Evolutionary conservation across 2,113 vertebrate genomes (phyloP).

Genomic region (Spheniscus mendiculus): DNA sequence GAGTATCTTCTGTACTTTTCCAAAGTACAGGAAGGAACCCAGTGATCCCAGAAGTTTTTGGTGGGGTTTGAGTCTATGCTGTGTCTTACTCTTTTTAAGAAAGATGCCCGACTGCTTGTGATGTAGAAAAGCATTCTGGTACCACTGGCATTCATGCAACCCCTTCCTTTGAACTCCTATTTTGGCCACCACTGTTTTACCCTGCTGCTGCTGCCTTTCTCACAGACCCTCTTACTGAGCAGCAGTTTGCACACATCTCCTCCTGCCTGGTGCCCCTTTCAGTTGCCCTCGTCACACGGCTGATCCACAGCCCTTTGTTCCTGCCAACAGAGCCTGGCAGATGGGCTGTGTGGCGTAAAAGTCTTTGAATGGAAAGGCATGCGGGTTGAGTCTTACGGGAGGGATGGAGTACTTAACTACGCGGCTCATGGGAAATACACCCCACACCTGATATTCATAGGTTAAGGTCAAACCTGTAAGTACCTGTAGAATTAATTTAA

Average conservation of each 20-base stretch:
- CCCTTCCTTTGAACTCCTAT: background rate
- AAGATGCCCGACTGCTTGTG: background rate
- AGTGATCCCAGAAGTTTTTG: background rate
- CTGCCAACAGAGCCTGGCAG: background rate
- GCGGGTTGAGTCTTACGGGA: background rate
- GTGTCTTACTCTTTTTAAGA: background rate
- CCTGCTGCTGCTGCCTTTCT: background rate
- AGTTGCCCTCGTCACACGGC: accelerated
- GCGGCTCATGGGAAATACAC: background rate
- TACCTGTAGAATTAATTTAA: background rate
- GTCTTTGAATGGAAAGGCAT: background rate
- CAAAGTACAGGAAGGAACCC: background rate
- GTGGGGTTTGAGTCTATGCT: background rate
- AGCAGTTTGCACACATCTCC: background rate
- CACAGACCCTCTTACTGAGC: background rate
- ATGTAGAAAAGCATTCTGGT: background rate
- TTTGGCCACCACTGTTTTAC: background rate
- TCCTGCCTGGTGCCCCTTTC: background rate
- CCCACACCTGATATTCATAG: background rate
- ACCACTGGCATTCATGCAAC: background rate
- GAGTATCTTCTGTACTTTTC: background rate
- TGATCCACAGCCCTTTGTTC: background rate
- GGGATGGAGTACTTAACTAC: background rate
- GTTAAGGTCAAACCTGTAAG: background rate
- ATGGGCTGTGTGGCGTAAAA: background rate